Base-by-base conservation (phyloP, 2,888 invertebrate species). In the Penaeus monodon region DNA sequence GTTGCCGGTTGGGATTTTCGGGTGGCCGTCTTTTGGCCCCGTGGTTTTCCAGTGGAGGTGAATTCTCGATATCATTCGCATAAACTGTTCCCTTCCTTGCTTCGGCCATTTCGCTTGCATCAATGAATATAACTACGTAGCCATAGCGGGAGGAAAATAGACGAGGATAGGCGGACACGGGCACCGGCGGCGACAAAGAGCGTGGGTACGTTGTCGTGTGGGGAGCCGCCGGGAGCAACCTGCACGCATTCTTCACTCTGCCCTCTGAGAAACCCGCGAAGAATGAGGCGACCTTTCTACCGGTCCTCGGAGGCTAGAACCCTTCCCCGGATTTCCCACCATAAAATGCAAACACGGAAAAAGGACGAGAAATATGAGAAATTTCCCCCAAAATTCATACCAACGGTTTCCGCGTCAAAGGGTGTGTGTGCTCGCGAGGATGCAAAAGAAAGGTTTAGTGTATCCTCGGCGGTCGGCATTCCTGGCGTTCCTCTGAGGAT, bases 191-290 rank as follows among this genome's bases (percentile, higher is more conserved):
- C 38, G 73, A 84, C 78, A 84, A 84, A 68, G 65, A 57, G 70
- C 78, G 78, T 84, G 78, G 84, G 84, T 84, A 84, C 57, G 84
- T 68, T 29, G 84, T 84, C 84, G 68, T 77, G 84, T 66, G 78
- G 77, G 77, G 84, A 44, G 84, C 20, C 77, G 33, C 29, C 44
- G 24, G 4, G 27, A 84, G 38, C 84, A 84, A 78, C 84, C 84
- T 84, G 77, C 78, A 84, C 49, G 24, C 78, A 84, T 84, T 84
- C 84, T 84, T 78, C 44, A 20, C 65, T 29, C 63, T 63, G 73
- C 73, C 73, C 78, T 33, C 77, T 78, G 84, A 84, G 84, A 84
- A 78, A 73, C 65, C 24, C n/a, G 57, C 22, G 70, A 76, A 74
- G 81, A 81, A 81, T 74, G 74, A 82, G 76, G 73, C 44, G 44